A percentile compares a stretch with the other conserved stretches of the same genome.
Evolutionary conservation across 2,113 vertebrate species (phyloP).

Genomic region (Lycaon pictus): DNA sequence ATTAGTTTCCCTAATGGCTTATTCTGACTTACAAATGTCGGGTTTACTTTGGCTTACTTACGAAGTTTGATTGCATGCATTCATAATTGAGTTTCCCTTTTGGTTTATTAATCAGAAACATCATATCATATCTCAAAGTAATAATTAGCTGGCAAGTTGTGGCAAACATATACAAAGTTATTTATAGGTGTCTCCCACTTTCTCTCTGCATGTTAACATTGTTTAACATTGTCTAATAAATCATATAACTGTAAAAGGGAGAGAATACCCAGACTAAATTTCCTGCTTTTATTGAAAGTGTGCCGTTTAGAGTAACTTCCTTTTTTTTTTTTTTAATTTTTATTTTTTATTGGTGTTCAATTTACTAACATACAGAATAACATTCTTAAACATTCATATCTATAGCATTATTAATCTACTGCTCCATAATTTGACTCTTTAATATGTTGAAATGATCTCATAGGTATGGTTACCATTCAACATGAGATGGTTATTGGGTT

Average conservation of each 20-base stretch:
- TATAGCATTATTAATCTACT: conserved; percentile 43
- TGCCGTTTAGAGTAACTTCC: conserved; percentile 48
- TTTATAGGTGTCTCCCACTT: conserved; percentile 50
- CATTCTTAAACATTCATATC: conserved; percentile 49
- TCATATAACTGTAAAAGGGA: conserved; percentile 68
- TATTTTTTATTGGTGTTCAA: too few relatives aligned
- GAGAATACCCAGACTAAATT: conserved; percentile 25
- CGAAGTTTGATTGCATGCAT: conserved; percentile 76
- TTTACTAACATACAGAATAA: too few relatives aligned
- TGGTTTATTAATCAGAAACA: conserved; percentile 81
- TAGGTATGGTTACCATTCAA: background rate
- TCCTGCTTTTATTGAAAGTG: conserved; percentile 55
- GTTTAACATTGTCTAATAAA: conserved; percentile 73
- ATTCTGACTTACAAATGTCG: conserved; percentile 72
- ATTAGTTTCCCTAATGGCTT: conserved; percentile 62
- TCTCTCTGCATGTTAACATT: conserved; percentile 65
- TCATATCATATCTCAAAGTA: conserved; percentile 69
- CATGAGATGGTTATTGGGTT: background rate
- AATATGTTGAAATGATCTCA: conserved; percentile 38
- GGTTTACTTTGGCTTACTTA: conserved; percentile 68
- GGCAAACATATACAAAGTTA: conserved; percentile 71
- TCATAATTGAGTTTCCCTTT: conserved; percentile 74
- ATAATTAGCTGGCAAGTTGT: conserved; percentile 73
- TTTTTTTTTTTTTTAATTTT: too few relatives aligned
- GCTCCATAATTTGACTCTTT: conserved; percentile 43